These are phyloP conservation scores for Muntiacus muntjak DNA, from an alignment of 2,113 vertebrate species.

Conservation along the genomic window DNA sequence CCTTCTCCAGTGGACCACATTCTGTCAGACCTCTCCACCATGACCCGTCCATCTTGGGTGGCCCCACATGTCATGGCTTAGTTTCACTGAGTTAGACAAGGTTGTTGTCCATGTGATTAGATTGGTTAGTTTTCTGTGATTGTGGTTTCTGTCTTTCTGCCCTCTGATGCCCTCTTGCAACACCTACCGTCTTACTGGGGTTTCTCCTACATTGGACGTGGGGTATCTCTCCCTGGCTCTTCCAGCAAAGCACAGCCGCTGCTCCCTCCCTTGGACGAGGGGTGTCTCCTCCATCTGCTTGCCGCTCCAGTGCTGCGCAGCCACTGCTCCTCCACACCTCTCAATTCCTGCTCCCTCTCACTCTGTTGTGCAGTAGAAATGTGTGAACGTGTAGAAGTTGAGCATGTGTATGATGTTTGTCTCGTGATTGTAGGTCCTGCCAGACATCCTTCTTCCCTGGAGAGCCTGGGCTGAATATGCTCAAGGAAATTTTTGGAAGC, in stretches of 20 bases:
- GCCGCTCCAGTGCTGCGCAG: accelerated
- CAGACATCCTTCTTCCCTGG: neutral
- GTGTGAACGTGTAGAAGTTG: neutral
- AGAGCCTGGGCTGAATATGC: neutral
- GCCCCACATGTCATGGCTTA: neutral
- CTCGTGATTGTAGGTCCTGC: neutral
- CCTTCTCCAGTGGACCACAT: neutral
- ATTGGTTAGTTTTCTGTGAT: neutral
- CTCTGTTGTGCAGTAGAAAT: neutral
- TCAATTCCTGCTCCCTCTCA: no score
- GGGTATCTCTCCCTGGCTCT: accelerated
- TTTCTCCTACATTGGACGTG: neutral
- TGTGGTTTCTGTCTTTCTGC: neutral
- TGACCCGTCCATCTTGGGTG: accelerated
- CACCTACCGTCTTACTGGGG: neutral
- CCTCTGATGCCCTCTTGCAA: neutral
- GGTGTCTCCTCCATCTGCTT: neutral
- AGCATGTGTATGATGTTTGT: neutral
- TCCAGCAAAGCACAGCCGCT: accelerated
- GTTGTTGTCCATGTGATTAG: neutral
- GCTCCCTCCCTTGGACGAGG: neutral
- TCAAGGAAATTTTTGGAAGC: neutral
- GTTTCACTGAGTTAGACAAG: neutral
- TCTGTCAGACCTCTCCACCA: neutral
- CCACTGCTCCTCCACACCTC: accelerated